Percentiles rank a stretch among this genome's conserved stretches.
These are phyloP conservation scores for Chamaedrilus cognettii DNA, from an alignment of 2,888 invertebrate species.

Conservation along the genomic window DNA sequence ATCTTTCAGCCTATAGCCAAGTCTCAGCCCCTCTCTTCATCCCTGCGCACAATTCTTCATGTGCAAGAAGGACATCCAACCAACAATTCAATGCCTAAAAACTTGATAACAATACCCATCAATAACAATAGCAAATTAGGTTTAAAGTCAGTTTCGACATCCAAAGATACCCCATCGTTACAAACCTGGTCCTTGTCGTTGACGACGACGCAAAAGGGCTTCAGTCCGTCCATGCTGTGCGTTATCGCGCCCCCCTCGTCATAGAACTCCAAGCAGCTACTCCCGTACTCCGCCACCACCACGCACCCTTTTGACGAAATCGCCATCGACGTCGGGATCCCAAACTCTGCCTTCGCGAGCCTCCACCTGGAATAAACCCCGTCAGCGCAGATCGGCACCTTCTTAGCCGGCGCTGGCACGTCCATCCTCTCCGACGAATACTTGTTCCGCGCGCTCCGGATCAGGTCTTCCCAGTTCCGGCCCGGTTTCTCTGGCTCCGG, in stretches of 20 bases:
- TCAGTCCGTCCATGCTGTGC: constrained; percentile 21
- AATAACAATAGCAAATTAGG: background rate
- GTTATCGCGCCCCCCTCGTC: constrained; percentile 18
- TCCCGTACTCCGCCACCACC: constrained; percentile 31
- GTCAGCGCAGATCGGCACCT: constrained; percentile 6
- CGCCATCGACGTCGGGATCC: constrained; percentile 28
- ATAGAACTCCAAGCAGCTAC: constrained; percentile 22
- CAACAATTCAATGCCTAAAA: too few species aligned
- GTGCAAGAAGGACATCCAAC: too few species aligned
- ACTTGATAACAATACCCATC: too few species aligned
- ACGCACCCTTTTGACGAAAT: constrained; percentile 21
- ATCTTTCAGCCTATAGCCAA: too few species aligned
- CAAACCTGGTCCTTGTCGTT: constrained; percentile 16
- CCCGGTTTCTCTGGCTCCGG: background rate
- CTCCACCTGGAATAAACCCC: constrained; percentile 16
- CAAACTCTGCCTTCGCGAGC: constrained; percentile 23
- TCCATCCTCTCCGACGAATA: constrained; percentile 4
- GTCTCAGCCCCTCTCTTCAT: too few species aligned
- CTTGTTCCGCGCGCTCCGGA: constrained; percentile 11
- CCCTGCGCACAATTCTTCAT: too few species aligned
- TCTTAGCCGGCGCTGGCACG: background rate
- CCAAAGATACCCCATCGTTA: background rate
- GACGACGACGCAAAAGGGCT: constrained; percentile 27
- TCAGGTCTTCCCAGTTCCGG: constrained; percentile 12
- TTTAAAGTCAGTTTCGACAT: background rate